Conservation (phyloP, 2,113 vertebrate species). For the Colius striatus region DNA sequence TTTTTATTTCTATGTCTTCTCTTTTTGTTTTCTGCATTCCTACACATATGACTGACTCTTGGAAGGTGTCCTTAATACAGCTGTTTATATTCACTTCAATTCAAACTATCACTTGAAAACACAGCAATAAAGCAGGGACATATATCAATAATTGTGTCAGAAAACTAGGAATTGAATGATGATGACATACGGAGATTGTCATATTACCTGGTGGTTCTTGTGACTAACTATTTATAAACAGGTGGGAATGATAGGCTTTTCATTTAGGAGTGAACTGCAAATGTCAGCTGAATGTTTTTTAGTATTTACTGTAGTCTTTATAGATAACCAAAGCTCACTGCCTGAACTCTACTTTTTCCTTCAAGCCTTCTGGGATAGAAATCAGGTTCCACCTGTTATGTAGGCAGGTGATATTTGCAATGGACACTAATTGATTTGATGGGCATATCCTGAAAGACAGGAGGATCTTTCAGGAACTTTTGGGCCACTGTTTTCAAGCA, state of each 20-base stretch:
- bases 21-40: neutral
- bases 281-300: neutral
- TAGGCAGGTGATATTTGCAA: neutral
- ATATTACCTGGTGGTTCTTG: neutral
- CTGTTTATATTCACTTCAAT: neutral
- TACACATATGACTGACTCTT: neutral
- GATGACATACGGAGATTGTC: neutral
- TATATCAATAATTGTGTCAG: neutral
- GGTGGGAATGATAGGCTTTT: neutral
- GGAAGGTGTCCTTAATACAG: neutral
- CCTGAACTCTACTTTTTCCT: neutral
- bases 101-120: neutral
- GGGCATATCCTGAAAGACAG: neutral
- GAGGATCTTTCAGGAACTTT: neutral
- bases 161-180: neutral
- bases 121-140: neutral
- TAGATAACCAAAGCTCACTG: neutral
- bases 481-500: neutral
- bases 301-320: neutral
- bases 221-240: neutral
- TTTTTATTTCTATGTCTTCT: neutral
- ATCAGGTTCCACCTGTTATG: neutral
- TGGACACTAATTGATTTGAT: neutral
- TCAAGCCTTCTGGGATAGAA: neutral
- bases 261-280: neutral